These are phyloP conservation scores for Edolisoma coerulescens DNA, from an alignment of 2,113 vertebrate species.

Conservation along the genomic window DNA sequence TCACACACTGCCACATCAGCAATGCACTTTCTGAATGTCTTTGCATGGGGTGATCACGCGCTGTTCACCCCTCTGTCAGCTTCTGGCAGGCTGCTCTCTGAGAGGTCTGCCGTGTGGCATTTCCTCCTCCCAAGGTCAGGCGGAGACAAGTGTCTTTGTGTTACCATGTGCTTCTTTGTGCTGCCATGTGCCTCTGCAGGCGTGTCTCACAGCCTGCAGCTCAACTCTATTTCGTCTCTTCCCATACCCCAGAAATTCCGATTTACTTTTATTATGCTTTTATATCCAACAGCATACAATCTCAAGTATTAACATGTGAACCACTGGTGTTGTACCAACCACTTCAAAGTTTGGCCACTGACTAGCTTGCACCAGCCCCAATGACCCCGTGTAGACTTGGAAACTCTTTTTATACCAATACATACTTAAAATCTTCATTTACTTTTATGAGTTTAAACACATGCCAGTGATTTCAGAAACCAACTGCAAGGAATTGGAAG, in stretches of 20 bases:
- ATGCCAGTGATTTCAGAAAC: constrained; percentile 24
- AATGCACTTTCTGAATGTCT: no score
- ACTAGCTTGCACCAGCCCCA: not conserved
- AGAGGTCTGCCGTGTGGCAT: no score
- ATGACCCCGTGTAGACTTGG: not conserved
- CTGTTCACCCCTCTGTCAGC: no score
- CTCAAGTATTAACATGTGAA: not conserved
- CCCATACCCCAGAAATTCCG: fast-evolving
- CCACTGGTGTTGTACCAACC: not conserved
- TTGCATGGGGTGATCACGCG: no score
- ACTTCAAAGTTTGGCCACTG: not conserved
- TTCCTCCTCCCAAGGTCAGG: no score
- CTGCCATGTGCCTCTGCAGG: no score
- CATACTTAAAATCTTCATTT: constrained; percentile 31
- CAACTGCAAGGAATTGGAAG: not conserved
- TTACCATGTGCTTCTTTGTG: no score
- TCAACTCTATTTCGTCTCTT: no score
- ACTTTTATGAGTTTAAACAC: constrained; percentile 31
- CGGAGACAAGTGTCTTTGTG: no score
- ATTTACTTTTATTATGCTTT: not conserved
- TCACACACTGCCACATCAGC: no score
- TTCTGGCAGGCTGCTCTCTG: no score
- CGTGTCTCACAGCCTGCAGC: no score
- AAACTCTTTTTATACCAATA: constrained; percentile 35
- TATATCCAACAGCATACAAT: not conserved